phyloP scores from a whole-genome alignment of 2,888 invertebrate genomes.

The Epiblema foenella region DNA sequence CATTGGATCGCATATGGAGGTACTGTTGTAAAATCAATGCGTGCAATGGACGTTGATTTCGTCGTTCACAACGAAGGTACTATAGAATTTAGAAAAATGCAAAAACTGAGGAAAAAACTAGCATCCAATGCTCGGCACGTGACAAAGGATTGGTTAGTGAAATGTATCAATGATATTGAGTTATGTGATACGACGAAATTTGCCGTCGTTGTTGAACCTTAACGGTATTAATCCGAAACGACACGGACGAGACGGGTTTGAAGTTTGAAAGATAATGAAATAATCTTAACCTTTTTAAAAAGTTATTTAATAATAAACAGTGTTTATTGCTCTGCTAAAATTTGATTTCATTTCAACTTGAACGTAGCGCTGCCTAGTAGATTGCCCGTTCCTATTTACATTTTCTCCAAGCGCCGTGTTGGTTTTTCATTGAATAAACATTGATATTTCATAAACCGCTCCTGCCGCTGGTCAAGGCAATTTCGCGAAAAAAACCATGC shows the following conservation, averaged over 20 bases:
- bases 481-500: slow-evolving; percentile 27
- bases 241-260: no score
- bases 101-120: slow-evolving; percentile 62
- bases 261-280: slow-evolving; percentile 18
- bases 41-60: slow-evolving; percentile 66
- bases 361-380: background rate
- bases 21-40: slow-evolving; percentile 69
- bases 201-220: slow-evolving; percentile 65
- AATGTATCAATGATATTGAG: slow-evolving; percentile 69
- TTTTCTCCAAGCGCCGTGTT: slow-evolving; percentile 30
- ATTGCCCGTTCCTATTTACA: slow-evolving; percentile 11
- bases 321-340: slow-evolving; percentile 16
- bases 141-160: slow-evolving; percentile 70
- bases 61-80: slow-evolving; percentile 65
- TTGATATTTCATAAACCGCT: slow-evolving; percentile 40
- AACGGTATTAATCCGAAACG: slow-evolving; percentile 38
- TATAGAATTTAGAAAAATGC: slow-evolving; percentile 63
- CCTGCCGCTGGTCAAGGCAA: slow-evolving; percentile 37
- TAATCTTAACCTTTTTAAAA: slow-evolving; percentile 3
- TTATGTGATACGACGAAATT: slow-evolving; percentile 66
- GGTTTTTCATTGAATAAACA: slow-evolving; percentile 41
- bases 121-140: slow-evolving; percentile 66
- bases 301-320: slow-evolving; percentile 20
- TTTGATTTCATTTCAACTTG: slow-evolving; percentile 19
- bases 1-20: slow-evolving; percentile 88